These are phyloP conservation scores for Callorhinus ursinus DNA, from an alignment of 2,113 vertebrate species.

Conservation along the genomic window DNA sequence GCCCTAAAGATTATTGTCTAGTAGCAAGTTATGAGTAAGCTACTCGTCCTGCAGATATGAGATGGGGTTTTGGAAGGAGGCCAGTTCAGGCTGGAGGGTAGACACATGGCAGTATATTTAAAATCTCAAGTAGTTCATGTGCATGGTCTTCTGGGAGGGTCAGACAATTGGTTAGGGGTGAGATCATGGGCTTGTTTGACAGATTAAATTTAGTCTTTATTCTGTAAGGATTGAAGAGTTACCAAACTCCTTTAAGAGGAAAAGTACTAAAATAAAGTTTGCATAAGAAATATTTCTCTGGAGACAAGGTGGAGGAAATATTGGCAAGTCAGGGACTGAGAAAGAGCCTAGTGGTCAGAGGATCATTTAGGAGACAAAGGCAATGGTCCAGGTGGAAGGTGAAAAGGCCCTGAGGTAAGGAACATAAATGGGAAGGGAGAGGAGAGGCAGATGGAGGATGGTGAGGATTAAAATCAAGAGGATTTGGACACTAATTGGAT, in stretches of 20 bases:
- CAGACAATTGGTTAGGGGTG: background rate
- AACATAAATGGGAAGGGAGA: background rate
- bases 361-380: background rate
- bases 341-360: background rate
- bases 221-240: background rate
- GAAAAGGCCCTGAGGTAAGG: background rate
- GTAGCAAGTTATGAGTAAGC: background rate
- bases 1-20: conserved; percentile 10
- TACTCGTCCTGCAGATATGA: conserved; percentile 4
- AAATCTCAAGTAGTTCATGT: background rate
- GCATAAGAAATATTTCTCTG: background rate
- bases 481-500: conserved; percentile 11
- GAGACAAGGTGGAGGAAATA: background rate
- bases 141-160: background rate
- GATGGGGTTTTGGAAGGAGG: background rate
- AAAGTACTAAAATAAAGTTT: background rate
- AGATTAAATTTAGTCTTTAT: conserved; percentile 6
- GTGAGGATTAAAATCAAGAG: conserved; percentile 14
- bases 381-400: background rate
- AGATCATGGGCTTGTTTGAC: background rate
- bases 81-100: background rate
- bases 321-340: background rate
- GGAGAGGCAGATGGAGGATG: background rate
- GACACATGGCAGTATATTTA: background rate
- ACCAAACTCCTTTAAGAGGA: background rate